These are phyloP conservation scores for Brachypterus glaber DNA, from an alignment of 2,888 invertebrate species.

Conservation along the genomic window DNA sequence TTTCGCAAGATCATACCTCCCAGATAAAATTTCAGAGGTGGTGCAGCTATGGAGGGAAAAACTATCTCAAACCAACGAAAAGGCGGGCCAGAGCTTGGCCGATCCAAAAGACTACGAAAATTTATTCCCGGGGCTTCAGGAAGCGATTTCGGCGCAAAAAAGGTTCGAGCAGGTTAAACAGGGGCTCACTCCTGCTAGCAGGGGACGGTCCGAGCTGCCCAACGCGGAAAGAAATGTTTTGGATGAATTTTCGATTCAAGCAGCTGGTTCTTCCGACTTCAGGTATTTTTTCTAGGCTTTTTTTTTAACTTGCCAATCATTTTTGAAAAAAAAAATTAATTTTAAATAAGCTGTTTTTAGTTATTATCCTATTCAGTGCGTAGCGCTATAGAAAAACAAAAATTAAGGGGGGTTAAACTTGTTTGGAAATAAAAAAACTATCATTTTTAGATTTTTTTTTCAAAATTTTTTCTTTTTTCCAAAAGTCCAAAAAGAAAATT, in stretches of 20 bases:
- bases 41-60: slow-evolving; percentile 83
- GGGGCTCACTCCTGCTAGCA: slow-evolving; percentile 52
- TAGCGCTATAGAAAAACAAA: no score
- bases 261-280: not conserved
- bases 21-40: slow-evolving; percentile 80
- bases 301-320: no score
- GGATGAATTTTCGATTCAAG: slow-evolving; percentile 39
- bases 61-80: slow-evolving; percentile 69
- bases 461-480: no score
- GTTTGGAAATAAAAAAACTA: no score
- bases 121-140: slow-evolving; percentile 78
- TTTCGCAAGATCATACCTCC: slow-evolving; percentile 92
- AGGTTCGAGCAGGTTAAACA: slow-evolving; percentile 45
- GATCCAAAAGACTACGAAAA: slow-evolving; percentile 95
- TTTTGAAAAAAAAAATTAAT: no score
- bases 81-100: slow-evolving; percentile 88
- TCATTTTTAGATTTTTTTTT: no score
- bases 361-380: no score
- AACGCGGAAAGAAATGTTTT: slow-evolving; percentile 60
- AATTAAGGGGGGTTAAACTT: no score
- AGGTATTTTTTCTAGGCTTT: not conserved
- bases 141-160: slow-evolving; percentile 63
- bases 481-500: no score
- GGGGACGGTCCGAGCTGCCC: slow-evolving; percentile 45
- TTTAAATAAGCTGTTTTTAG: no score